Evolutionary conservation across 1,140 invertebrate species (phyloP).

Genomic region (Dendroctonus valens): DNA sequence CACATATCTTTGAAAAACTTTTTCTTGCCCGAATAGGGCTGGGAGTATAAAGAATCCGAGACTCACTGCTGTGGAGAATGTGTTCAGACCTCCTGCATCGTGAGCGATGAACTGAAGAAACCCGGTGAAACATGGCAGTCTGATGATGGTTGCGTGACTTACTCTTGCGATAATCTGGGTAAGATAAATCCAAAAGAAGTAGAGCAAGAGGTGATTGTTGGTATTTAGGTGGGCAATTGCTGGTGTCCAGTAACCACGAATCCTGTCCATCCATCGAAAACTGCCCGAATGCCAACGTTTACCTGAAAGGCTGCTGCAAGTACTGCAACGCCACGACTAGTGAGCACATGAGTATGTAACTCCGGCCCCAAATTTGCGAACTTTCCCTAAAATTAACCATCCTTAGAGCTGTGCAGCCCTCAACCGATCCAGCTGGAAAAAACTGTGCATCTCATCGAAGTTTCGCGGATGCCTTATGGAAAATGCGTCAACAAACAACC

Average conservation of each 20-base stretch:
- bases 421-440: slow-evolving; percentile 53
- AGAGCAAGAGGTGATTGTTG: background rate
- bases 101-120: slow-evolving; percentile 57
- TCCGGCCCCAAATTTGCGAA: slow-evolving; percentile 3
- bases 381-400: background rate
- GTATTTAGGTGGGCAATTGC: slow-evolving; percentile 50
- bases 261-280: slow-evolving; percentile 62
- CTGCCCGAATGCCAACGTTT: slow-evolving; percentile 58
- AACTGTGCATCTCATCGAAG: slow-evolving; percentile 58
- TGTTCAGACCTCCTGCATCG: slow-evolving; percentile 62
- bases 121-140: slow-evolving; percentile 61
- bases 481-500: slow-evolving; percentile 60
- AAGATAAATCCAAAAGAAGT: slow-evolving; percentile 4
- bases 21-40: slow-evolving; percentile 51
- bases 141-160: slow-evolving; percentile 66
- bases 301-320: slow-evolving; percentile 65
- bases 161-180: slow-evolving; percentile 53
- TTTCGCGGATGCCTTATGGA: slow-evolving; percentile 53
- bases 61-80: slow-evolving; percentile 71
- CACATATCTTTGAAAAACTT: background rate
- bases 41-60: slow-evolving; percentile 54
- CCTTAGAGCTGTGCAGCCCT: slow-evolving; percentile 54
- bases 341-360: slow-evolving; percentile 51
- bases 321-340: slow-evolving; percentile 57
- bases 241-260: slow-evolving; percentile 55